phyloP scores from a whole-genome alignment of 2,797 vertebrate genomes.

The Sebastes ruberrimus region DNA sequence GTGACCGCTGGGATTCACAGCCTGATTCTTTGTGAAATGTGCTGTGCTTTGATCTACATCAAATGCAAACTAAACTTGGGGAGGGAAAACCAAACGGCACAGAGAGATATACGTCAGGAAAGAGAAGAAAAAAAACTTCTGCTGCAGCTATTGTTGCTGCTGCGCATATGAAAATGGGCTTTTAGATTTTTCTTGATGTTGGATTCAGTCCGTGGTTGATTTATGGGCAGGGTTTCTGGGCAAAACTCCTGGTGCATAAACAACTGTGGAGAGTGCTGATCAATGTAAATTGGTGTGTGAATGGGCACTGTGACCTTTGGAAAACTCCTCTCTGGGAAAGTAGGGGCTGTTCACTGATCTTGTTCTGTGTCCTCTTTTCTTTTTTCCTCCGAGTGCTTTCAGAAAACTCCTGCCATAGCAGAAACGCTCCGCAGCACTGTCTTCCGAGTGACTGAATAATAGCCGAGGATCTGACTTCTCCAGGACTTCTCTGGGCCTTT shows the following conservation, averaged over 20 bases:
- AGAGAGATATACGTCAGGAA: constrained; percentile 25
- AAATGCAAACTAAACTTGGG: constrained; percentile 54
- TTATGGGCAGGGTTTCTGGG: constrained; percentile 62
- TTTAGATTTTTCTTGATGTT: constrained; percentile 40
- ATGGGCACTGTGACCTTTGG: constrained; percentile 73
- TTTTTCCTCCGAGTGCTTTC: constrained; percentile 4
- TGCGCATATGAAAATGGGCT: constrained; percentile 30
- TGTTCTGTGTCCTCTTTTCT: constrained; percentile 13
- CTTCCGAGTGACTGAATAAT: constrained; percentile 54
- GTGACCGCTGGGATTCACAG: constrained; percentile 67
- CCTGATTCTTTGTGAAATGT: constrained; percentile 59
- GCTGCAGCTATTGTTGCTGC: constrained; percentile 6
- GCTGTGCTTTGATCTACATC: constrained; percentile 66
- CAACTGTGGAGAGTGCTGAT: constrained; percentile 66
- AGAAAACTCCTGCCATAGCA: constrained; percentile 55
- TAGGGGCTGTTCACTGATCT: constrained; percentile 41
- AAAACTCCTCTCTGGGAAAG: constrained; percentile 67
- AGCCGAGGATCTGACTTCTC: constrained; percentile 38
- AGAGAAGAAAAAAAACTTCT: not conserved
- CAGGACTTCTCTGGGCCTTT: constrained; percentile 43
- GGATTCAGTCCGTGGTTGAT: constrained; percentile 66
- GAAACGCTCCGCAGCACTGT: constrained; percentile 34
- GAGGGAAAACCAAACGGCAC: constrained; percentile 45
- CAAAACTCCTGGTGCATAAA: constrained; percentile 64
- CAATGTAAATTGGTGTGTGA: constrained; percentile 76